Evolutionary conservation across 2,113 vertebrate genomes (phyloP).

Genomic region (Menidia beryllina): DNA sequence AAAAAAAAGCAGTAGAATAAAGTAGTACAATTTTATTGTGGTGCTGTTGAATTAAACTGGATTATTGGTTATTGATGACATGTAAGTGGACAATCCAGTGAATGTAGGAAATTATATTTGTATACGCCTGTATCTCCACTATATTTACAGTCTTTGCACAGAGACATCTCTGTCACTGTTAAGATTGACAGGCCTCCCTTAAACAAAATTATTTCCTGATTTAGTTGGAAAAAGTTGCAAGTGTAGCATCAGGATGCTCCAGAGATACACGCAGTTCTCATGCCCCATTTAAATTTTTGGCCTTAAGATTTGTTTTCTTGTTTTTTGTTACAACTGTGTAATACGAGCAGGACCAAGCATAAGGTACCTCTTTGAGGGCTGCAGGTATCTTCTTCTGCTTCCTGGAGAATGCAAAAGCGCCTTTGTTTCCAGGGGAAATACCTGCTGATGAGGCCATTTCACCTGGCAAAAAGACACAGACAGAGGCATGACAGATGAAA

Average conservation of each 20-base stretch:
- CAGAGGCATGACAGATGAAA: not conserved
- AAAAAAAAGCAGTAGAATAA: too few relatives aligned
- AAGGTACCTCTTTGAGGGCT: slow-evolving; percentile 91
- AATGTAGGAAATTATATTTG: not conserved
- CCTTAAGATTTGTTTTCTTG: not conserved
- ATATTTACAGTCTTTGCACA: not conserved
- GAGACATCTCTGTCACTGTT: not conserved
- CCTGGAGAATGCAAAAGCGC: slow-evolving; percentile 81
- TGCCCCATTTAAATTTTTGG: not conserved
- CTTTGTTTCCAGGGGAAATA: slow-evolving; percentile 84
- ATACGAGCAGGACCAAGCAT: not conserved
- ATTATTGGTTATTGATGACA: not conserved
- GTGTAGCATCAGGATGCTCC: too few relatives aligned
- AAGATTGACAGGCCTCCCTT: not conserved
- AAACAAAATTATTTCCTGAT: not conserved
- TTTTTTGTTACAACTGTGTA: not conserved
- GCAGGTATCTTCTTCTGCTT: slow-evolving; percentile 95
- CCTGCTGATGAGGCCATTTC: slow-evolving; percentile 74
- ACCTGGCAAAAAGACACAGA: slow-evolving; percentile 72
- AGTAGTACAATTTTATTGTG: too few relatives aligned
- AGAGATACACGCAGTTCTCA: too few relatives aligned
- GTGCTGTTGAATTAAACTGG: not conserved
- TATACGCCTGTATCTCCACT: not conserved
- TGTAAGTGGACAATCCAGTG: not conserved
- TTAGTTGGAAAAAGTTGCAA: not conserved